Evolutionary conservation across 2,888 invertebrate genomes (phyloP).

Genomic region (Rhogogaster chlorosoma): DNA sequence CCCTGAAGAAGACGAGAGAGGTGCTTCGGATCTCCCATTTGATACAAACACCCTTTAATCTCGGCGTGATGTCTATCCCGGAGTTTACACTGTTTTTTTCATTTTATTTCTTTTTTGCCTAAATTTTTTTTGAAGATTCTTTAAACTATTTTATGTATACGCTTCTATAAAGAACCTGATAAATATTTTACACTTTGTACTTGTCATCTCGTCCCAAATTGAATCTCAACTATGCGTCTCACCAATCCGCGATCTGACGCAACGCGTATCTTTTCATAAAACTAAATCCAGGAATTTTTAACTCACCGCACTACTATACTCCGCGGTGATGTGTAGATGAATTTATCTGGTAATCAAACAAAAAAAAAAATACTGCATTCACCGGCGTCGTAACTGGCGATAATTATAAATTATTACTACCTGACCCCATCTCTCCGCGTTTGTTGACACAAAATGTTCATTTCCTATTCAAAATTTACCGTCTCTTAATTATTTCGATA

Average conservation of each 20-base stretch:
- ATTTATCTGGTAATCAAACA: not conserved
- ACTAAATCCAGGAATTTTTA: not conserved
- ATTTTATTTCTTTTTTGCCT: not conserved
- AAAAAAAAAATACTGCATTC: not conserved
- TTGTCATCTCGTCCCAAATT: slow-evolving; percentile 19
- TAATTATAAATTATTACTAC: not conserved
- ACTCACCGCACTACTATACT: not conserved
- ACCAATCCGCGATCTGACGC: not conserved
- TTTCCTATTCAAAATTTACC: not conserved
- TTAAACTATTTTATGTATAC: slow-evolving; percentile 19
- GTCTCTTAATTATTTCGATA: slow-evolving; percentile 18
- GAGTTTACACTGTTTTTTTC: not conserved
- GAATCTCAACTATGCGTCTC: slow-evolving; percentile 16
- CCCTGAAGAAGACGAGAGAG: slow-evolving; percentile 8
- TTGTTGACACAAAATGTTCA: slow-evolving; percentile 1
- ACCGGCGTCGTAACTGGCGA: not conserved
- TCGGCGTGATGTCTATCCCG: slow-evolving; percentile 13
- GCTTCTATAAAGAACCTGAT: slow-evolving; percentile 28
- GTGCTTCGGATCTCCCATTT: not conserved
- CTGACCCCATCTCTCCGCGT: not conserved
- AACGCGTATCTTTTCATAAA: not conserved
- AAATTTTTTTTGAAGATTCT: slow-evolving; percentile 5
- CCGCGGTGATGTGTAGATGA: not conserved
- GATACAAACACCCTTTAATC: slow-evolving; percentile 51
- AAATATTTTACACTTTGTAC: slow-evolving; percentile 46